phyloP scores from a whole-genome alignment of 2,113 vertebrate species.

The Todiramphus chloris region DNA sequence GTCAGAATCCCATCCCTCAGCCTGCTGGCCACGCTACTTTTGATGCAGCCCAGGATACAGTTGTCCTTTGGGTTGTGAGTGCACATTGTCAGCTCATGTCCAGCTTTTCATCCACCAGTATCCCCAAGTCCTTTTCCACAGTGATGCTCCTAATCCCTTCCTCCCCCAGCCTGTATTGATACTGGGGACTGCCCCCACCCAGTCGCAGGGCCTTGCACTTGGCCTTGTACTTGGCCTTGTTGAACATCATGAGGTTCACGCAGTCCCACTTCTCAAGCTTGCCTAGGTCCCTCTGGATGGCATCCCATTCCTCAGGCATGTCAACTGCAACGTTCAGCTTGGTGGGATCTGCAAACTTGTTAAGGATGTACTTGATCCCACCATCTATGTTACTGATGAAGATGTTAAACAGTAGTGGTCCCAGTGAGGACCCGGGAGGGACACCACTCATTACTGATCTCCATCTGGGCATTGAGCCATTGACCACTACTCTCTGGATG shows the following conservation, averaged over 20 bases:
- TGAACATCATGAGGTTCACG: not conserved
- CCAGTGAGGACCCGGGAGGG: fast-evolving
- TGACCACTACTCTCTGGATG: not conserved
- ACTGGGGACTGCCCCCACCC: not conserved
- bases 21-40: not conserved
- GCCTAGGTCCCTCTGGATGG: not conserved
- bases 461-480: not conserved
- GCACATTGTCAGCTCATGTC: not conserved
- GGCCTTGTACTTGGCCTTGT: not conserved
- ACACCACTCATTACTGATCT: not conserved
- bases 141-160: not conserved
- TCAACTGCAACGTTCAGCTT: not conserved
- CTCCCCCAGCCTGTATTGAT: not conserved
- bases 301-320: not conserved
- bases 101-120: not conserved
- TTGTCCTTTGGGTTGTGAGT: not conserved
- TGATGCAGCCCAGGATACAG: not conserved
- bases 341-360: not conserved
- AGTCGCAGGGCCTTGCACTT: not conserved
- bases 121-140: not conserved
- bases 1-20: not conserved
- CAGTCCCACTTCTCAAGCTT: not conserved
- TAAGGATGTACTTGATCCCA: not conserved
- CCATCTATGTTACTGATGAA: not conserved
- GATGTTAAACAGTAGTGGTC: not conserved